Base-by-base conservation (phyloP, 1,140 invertebrate species). In the Megalopta genalis region DNA sequence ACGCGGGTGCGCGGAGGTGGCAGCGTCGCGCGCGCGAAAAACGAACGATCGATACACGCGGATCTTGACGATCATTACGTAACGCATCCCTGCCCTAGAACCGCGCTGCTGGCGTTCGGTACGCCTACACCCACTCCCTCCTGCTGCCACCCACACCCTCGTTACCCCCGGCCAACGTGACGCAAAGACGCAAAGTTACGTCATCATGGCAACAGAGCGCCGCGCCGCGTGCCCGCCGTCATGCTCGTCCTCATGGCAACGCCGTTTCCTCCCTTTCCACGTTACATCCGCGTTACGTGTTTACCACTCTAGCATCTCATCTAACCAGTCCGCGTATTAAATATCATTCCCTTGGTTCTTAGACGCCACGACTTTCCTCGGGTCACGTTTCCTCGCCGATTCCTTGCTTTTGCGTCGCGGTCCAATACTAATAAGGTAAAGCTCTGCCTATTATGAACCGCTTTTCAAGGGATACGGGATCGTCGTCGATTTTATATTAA, bases 131-230 rank as follows among this genome's bases (percentile, higher is more conserved):
- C 83, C 83, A 65, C 72, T 69, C 65, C 64, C 62, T 54, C 65
- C 46, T 49, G 57, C 74, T 49, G 14, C 46, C 67, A 57, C 49
- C 57, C 57, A 62, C 42, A 69, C 76, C 68, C 67, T 71, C 46
- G 75, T 37, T 39, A 72, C 69, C 69, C 59, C 76, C n/a, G 49
- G 16, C 37, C n/a, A 27, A 37, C 59, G 83, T 89, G 88, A 89
- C 88, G 88, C 87, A 89, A 88, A 87, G 80, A 85, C 81, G 77
- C 77, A 81, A 37, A 59, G 83, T 89, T 89, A 89, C 88, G 88
- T 89, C 88, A 89, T 86, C 85, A 67, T 76, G 83, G 71, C 82
- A 77, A 84, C 46, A 49, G 64, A 79, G 66, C 69, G 82, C n/a
- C 66, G 66, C 67, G 57, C 4, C 67, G 57, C 4, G 52, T 21